phyloP scores from a whole-genome alignment of 2,888 invertebrate species.

The Lycocerus yunnanus region DNA sequence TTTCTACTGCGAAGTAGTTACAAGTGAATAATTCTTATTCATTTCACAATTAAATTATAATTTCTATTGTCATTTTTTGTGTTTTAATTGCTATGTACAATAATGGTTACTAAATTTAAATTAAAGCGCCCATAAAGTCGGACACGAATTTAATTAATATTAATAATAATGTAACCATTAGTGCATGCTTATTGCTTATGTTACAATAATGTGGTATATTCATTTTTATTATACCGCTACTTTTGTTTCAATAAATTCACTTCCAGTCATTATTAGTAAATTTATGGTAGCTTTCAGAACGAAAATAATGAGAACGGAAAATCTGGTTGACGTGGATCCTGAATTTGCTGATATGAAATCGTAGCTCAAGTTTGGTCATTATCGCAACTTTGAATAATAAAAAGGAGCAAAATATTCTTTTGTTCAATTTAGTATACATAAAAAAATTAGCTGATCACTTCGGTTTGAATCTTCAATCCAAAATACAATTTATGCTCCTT shows the following conservation, averaged over 20 bases:
- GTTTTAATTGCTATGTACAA: background rate
- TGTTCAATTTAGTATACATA: too few relatives aligned
- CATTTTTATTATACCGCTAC: background rate
- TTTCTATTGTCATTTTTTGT: background rate
- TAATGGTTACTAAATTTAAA: background rate
- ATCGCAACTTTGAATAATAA: too few relatives aligned
- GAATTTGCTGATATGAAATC: too few relatives aligned
- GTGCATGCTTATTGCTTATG: background rate
- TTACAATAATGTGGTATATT: background rate
- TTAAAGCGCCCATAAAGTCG: background rate
- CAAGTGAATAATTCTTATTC: constrained; percentile 25
- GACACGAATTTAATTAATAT: background rate
- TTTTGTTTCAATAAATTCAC: background rate
- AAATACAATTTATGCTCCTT: too few relatives aligned
- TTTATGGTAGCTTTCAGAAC: background rate
- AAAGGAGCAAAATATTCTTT: too few relatives aligned
- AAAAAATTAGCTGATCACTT: too few relatives aligned
- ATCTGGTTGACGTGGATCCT: too few relatives aligned
- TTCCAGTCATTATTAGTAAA: background rate
- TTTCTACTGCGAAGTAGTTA: constrained; percentile 21
- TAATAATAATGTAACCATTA: background rate
- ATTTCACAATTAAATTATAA: background rate
- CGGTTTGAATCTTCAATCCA: too few relatives aligned
- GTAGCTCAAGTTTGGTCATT: too few relatives aligned
- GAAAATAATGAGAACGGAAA: too few relatives aligned